These are phyloP conservation scores for Neelides folsomi DNA, from an alignment of 2,888 invertebrate species.

Conservation along the genomic window DNA sequence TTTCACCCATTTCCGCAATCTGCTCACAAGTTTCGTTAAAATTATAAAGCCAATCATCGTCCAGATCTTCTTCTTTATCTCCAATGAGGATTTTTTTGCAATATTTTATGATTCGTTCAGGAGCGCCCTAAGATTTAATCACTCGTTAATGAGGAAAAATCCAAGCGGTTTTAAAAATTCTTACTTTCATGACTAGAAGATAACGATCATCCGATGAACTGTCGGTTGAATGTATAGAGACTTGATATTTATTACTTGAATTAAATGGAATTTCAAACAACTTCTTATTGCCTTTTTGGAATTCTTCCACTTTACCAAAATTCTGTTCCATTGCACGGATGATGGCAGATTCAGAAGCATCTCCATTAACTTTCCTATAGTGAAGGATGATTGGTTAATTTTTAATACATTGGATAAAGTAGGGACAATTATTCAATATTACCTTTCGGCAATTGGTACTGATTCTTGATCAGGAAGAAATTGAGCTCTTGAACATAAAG, in stretches of 20 bases:
- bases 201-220: slow-evolving; percentile 34
- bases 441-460: slow-evolving; percentile 7
- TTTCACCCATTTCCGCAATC: slow-evolving; percentile 79
- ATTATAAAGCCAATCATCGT: slow-evolving; percentile 86
- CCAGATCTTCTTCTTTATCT: slow-evolving; percentile 76
- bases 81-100: slow-evolving; percentile 83
- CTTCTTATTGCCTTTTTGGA: slow-evolving; percentile 19
- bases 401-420: background rate
- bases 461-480: slow-evolving; percentile 18
- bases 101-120: slow-evolving; percentile 85
- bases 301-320: slow-evolving; percentile 20
- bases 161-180: background rate
- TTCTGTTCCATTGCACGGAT: slow-evolving; percentile 19
- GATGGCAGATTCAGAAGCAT: slow-evolving; percentile 26
- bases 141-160: too few relatives aligned
- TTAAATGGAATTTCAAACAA: slow-evolving; percentile 31
- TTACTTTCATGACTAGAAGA: slow-evolving; percentile 15
- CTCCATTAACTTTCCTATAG: slow-evolving; percentile 33
- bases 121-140: slow-evolving; percentile 39
- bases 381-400: background rate
- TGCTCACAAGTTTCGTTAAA: slow-evolving; percentile 90
- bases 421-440: background rate
- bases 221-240: slow-evolving; percentile 21
- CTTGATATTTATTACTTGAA: slow-evolving; percentile 25
- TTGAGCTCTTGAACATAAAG: slow-evolving; percentile 20